Evolutionary conservation across 2,888 invertebrate species (phyloP).

Genomic region (Apoda limacodes): DNA sequence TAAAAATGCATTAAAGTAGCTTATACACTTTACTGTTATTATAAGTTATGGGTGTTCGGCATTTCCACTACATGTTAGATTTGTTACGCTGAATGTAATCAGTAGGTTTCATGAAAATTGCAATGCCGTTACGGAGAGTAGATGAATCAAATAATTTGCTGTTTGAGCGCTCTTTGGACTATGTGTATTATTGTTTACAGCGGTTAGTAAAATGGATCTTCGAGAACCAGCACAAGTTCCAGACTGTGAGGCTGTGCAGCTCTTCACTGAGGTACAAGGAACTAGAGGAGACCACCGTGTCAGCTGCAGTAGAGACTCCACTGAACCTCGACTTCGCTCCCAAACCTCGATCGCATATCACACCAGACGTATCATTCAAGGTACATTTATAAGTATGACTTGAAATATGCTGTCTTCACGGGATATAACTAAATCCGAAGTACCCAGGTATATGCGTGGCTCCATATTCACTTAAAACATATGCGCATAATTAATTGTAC

Average conservation of each 20-base stretch:
- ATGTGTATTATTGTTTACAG: slow-evolving; percentile 31
- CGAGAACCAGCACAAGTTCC: slow-evolving; percentile 79
- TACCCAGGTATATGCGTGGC: too few relatives aligned
- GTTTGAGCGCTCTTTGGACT: background rate
- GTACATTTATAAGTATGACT: too few relatives aligned
- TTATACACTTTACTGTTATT: too few relatives aligned
- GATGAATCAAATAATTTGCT: too few relatives aligned
- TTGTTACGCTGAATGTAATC: background rate
- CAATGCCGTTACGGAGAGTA: background rate
- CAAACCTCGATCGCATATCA: slow-evolving; percentile 42
- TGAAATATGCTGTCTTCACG: too few relatives aligned
- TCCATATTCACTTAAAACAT: too few relatives aligned
- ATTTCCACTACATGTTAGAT: too few relatives aligned
- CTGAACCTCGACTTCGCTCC: slow-evolving; percentile 21
- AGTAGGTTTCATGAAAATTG: background rate
- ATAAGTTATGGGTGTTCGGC: too few relatives aligned
- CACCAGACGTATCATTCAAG: slow-evolving; percentile 68
- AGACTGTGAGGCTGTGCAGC: slow-evolving; percentile 71
- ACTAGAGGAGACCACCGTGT: slow-evolving; percentile 44
- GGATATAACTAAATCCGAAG: too few relatives aligned
- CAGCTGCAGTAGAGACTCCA: slow-evolving; percentile 29
- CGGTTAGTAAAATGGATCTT: slow-evolving; percentile 74
- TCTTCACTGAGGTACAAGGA: slow-evolving; percentile 62
- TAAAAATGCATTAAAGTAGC: too few relatives aligned
- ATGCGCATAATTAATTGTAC: too few relatives aligned